These are phyloP conservation scores for Trachymyrmex cornetzi DNA, from an alignment of 1,140 invertebrate genomes.

Conservation along the genomic window DNA sequence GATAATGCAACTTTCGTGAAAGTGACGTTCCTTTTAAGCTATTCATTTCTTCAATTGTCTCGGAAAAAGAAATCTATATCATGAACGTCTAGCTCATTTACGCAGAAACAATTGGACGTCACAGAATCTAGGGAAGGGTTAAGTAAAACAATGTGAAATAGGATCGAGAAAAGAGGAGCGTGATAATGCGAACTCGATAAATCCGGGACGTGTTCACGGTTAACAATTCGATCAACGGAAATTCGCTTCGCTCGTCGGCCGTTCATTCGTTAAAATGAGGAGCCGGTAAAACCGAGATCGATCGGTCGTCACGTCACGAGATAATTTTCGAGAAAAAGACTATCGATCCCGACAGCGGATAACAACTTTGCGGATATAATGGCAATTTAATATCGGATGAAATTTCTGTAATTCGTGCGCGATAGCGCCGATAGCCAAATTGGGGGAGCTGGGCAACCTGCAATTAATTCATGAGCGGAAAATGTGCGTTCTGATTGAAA, in stretches of 20 bases:
- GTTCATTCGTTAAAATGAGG: constrained; percentile 55
- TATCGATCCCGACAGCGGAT: constrained; percentile 56
- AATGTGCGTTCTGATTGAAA: constrained; percentile 62
- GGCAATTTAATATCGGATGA: constrained; percentile 64
- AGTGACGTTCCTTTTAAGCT: background rate
- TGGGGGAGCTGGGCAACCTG: constrained; percentile 47
- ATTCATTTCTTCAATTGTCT: constrained; percentile 20
- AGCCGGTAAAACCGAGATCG: constrained; percentile 53
- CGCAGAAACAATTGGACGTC: constrained; percentile 36
- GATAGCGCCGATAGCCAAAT: constrained; percentile 61
- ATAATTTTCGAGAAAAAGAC: constrained; percentile 65
- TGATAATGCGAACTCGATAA: constrained; percentile 56
- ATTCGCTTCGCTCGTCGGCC: constrained; percentile 50
- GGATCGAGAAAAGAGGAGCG: constrained; percentile 15
- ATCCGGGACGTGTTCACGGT: constrained; percentile 56
- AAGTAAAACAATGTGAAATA: constrained; percentile 37
- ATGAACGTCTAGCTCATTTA: background rate
- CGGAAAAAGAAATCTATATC: background rate
- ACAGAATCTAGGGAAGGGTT: constrained; percentile 34
- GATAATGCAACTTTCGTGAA: background rate
- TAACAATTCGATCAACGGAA: constrained; percentile 60
- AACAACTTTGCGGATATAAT: constrained; percentile 66
- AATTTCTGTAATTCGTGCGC: constrained; percentile 62
- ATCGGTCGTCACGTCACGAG: constrained; percentile 50
- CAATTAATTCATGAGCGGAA: constrained; percentile 64